Percentiles rank a stretch among this genome's conserved stretches.
Conservation (phyloP, 2,888 invertebrate species). For the Eucera pruinosa region DNA sequence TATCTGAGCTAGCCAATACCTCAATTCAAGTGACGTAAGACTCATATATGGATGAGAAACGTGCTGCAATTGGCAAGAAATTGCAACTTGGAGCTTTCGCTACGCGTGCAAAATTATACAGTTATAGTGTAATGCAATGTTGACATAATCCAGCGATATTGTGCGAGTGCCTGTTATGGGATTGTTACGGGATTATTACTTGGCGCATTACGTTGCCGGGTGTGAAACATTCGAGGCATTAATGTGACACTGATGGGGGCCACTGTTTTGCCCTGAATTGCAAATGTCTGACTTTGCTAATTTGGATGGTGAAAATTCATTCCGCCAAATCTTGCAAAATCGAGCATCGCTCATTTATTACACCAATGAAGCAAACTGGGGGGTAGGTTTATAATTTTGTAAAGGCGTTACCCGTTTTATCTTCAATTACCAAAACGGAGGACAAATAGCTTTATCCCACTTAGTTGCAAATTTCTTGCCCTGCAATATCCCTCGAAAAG, state of each 20-base stretch:
- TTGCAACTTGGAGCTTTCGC: not conserved
- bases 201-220: not conserved
- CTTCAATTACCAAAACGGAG: no score
- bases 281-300: constrained; percentile 2
- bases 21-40: not conserved
- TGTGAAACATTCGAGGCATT: constrained; percentile 1
- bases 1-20: no score
- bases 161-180: constrained; percentile 8
- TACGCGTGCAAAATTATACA: constrained; percentile 13
- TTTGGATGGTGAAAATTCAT: not conserved
- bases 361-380: no score
- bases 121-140: not conserved
- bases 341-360: no score
- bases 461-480: constrained; percentile 22
- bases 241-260: constrained; percentile 1
- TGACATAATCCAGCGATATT: constrained; percentile 28
- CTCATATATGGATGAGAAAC: not conserved
- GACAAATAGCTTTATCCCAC: no score
- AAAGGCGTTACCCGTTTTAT: no score
- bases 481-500: constrained; percentile 11
- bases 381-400: no score
- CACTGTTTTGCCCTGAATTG: not conserved
- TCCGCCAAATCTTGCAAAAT: no score
- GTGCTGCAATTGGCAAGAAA: constrained; percentile 12
- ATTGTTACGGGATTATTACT: constrained; percentile 2